phyloP scores from a whole-genome alignment of 1,140 invertebrate genomes.

The Conopomorpha cramerella region DNA sequence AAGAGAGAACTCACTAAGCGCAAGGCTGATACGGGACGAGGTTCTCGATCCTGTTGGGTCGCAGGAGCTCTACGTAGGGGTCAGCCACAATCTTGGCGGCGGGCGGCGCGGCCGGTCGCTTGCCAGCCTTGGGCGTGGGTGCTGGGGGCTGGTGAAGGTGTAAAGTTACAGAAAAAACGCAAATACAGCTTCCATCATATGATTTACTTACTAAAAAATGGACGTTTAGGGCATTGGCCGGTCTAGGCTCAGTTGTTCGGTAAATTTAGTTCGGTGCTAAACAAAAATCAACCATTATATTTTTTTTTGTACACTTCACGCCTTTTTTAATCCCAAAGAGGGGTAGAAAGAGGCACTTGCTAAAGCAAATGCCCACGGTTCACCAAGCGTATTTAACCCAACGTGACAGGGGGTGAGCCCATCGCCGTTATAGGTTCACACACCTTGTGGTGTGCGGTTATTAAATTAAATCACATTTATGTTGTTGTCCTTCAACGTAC shows the following conservation, averaged over 20 bases:
- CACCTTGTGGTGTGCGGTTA: no score
- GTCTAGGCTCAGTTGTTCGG: no score
- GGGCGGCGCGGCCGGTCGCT: slow-evolving; percentile 7
- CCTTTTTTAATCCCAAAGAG: neutral
- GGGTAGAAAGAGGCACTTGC: no score
- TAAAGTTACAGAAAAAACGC: neutral
- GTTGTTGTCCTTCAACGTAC: no score
- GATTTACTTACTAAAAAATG: no score
- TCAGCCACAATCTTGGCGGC: slow-evolving; percentile 33
- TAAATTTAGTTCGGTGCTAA: neutral
- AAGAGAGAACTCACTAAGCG: slow-evolving; percentile 34
- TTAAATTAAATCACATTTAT: no score
- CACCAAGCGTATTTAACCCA: no score
- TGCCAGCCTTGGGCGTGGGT: neutral
- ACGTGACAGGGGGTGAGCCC: no score
- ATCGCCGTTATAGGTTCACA: no score
- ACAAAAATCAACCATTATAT: no score
- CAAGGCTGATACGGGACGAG: slow-evolving; percentile 44
- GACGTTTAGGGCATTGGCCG: no score
- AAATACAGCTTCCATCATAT: neutral
- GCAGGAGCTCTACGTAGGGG: slow-evolving; percentile 27
- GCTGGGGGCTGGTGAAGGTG: neutral
- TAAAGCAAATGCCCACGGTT: no score
- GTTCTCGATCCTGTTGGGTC: slow-evolving; percentile 41
- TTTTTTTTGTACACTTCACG: neutral